Percentiles rank a stretch among this genome's conserved stretches.
These are phyloP conservation scores for Pammene fasciana DNA, from an alignment of 2,888 invertebrate species.

Conservation along the genomic window DNA sequence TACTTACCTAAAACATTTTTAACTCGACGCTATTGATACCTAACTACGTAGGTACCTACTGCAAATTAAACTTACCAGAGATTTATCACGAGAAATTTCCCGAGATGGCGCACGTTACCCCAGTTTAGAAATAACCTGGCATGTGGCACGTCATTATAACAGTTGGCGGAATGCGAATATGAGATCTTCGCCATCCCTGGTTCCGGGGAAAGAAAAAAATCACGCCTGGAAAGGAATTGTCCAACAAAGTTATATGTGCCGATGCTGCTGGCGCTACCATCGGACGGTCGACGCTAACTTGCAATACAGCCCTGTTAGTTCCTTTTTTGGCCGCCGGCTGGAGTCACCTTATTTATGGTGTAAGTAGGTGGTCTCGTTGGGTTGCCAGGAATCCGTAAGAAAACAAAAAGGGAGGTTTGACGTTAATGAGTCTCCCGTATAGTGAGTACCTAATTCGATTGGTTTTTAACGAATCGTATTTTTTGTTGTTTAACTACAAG, in stretches of 20 bases:
- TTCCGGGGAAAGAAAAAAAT: conserved; percentile 25
- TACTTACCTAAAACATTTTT: too few species aligned
- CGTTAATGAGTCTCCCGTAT: conserved; percentile 11
- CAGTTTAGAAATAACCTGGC: conserved; percentile 67
- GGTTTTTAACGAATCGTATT: conserved; percentile 7
- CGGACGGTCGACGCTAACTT: not conserved
- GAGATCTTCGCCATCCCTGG: conserved; percentile 32
- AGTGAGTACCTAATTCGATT: conserved; percentile 1
- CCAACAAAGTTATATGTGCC: conserved; percentile 19
- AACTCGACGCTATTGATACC: too few species aligned
- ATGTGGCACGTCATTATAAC: conserved; percentile 54
- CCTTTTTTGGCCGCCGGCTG: conserved; percentile 19
- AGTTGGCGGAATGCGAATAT: conserved; percentile 33
- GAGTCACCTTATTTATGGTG: conserved; percentile 15
- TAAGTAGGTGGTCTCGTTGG: conserved; percentile 28
- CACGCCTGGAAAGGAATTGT: conserved; percentile 28
- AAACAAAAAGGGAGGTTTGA: conserved; percentile 11
- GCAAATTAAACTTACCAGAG: not conserved
- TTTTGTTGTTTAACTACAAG: not conserved
- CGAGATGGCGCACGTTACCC: conserved; percentile 25
- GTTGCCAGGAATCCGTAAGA: conserved; percentile 20
- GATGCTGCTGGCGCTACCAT: conserved; percentile 10
- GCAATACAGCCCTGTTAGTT: conserved; percentile 13
- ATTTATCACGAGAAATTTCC: conserved; percentile 24
- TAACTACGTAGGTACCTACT: too few species aligned